A percentile compares a stretch with the other conserved stretches of the same genome.
These are phyloP conservation scores for Vidua macroura DNA, from an alignment of 2,113 vertebrate species.

Conservation along the genomic window DNA sequence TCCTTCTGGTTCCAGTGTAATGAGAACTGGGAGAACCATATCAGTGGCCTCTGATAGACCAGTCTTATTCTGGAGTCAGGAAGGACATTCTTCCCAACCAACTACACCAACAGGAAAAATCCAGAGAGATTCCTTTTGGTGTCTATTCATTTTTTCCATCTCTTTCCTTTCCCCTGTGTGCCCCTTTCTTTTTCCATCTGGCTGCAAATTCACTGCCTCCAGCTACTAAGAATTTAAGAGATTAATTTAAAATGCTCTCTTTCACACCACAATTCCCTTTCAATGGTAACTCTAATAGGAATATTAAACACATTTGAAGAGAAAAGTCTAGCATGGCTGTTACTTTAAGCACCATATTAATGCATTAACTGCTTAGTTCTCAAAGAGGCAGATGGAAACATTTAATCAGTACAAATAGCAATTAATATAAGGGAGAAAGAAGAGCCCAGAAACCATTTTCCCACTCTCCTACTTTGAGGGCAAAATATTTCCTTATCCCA, in stretches of 20 bases:
- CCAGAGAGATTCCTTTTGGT: background rate
- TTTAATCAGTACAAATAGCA: background rate
- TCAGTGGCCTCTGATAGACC: background rate
- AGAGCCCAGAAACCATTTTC: background rate
- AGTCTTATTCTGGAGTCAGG: background rate
- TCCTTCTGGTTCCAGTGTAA: background rate
- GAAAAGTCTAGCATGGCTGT: background rate
- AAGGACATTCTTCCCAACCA: background rate
- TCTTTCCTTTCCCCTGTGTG: background rate
- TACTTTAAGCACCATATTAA: background rate
- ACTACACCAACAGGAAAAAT: background rate
- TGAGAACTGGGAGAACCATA: background rate
- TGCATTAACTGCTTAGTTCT: background rate
- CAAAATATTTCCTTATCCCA: background rate
- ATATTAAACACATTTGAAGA: background rate
- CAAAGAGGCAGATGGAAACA: background rate
- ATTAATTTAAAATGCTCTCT: slow-evolving; percentile 25
- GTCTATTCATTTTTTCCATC: background rate
- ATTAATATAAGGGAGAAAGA: background rate
- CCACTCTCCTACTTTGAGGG: background rate
- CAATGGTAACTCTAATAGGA: background rate
- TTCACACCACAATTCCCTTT: slow-evolving; percentile 7
- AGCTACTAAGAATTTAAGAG: background rate
- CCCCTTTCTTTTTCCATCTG: background rate
- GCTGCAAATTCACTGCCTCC: background rate